phyloP scores from a whole-genome alignment of 2,113 vertebrate species.

The Cryptomyrus ogoouensis region DNA sequence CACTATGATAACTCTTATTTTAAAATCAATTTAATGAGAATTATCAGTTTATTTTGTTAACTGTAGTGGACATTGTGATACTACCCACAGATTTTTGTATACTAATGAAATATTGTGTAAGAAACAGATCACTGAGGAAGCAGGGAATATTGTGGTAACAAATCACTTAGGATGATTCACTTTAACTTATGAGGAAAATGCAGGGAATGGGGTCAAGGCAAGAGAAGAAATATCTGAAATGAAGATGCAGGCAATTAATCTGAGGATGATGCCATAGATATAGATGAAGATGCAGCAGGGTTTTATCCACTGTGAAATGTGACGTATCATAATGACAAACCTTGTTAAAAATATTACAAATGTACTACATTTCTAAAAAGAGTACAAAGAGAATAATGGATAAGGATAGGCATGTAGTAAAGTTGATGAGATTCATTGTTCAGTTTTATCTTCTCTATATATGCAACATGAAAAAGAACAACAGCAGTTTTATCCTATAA shows the following conservation, averaged over 20 bases:
- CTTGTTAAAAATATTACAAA: background rate
- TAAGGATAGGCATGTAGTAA: background rate
- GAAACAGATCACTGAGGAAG: background rate
- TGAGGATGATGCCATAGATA: background rate
- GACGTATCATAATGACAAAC: background rate
- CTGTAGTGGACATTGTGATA: background rate
- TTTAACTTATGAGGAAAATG: background rate
- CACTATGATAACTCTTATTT: background rate
- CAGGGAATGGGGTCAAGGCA: background rate
- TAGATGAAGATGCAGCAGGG: background rate
- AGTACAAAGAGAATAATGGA: background rate
- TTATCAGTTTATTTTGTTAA: background rate
- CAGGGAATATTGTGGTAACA: background rate
- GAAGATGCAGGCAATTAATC: background rate
- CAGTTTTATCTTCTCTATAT: background rate
- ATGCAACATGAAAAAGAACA: background rate
- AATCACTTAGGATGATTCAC: background rate
- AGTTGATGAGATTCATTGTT: background rate
- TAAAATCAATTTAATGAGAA: background rate
- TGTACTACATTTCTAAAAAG: background rate
- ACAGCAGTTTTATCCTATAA: background rate
- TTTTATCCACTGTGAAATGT: background rate
- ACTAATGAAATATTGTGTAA: background rate
- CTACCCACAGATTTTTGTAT: background rate
- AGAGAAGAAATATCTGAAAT: background rate